Conservation (phyloP, 2,888 invertebrate species). For the Camptogramma bilineatum region DNA sequence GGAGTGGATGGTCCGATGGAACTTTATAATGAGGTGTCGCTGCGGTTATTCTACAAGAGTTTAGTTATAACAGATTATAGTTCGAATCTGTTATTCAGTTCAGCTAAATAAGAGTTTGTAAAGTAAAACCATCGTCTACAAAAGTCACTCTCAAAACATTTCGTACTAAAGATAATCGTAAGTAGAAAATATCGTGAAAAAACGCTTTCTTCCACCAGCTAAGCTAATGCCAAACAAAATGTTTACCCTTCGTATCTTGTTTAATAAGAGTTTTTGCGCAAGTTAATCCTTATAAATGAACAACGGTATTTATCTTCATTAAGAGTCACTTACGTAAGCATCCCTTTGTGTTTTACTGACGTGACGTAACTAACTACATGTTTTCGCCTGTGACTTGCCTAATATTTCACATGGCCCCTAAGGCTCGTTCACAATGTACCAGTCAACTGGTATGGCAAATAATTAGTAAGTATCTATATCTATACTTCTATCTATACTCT, state of each 20-base stretch:
- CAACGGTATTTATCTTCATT: slow-evolving; percentile 84
- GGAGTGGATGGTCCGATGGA: slow-evolving; percentile 28
- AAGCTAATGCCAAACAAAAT: slow-evolving; percentile 25
- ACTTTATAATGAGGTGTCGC: slow-evolving; percentile 22
- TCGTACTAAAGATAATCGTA: too few relatives aligned
- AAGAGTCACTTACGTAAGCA: slow-evolving; percentile 78
- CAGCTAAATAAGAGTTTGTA: too few relatives aligned
- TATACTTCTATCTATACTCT: too few relatives aligned
- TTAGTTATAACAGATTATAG: too few relatives aligned
- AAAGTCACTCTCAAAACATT: too few relatives aligned
- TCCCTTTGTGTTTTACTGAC: slow-evolving; percentile 80
- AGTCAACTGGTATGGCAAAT: neutral
- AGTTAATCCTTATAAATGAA: slow-evolving; percentile 81
- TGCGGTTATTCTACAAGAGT: neutral
- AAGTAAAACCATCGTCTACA: too few relatives aligned
- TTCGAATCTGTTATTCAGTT: too few relatives aligned
- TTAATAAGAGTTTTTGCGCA: slow-evolving; percentile 72
- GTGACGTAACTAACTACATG: slow-evolving; percentile 77
- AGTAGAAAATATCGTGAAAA: neutral
- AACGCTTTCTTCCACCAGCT: slow-evolving; percentile 1
- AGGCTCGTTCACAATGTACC: slow-evolving; percentile 14
- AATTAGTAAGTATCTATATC: slow-evolving; percentile 8
- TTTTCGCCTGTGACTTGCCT: slow-evolving; percentile 78
- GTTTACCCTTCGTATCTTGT: slow-evolving; percentile 54
- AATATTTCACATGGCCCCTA: slow-evolving; percentile 79